A percentile compares a stretch with the other conserved stretches of the same genome.
Evolutionary conservation across 2,888 invertebrate species (phyloP).

Genomic region (Carterocephalus palaemon): DNA sequence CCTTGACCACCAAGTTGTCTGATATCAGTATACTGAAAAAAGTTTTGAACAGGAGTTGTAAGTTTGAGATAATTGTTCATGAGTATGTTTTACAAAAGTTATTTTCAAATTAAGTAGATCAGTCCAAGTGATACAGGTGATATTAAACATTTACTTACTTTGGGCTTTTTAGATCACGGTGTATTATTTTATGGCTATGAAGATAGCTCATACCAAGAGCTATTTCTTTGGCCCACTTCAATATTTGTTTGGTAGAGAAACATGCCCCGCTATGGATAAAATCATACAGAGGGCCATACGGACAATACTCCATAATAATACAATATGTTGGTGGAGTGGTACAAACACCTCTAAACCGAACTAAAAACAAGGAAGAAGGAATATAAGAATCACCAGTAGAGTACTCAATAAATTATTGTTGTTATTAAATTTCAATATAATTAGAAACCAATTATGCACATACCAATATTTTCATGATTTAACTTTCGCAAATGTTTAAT

Average conservation of each 20-base stretch:
- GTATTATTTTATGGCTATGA: conserved; percentile 97
- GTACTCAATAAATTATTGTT: too few relatives aligned
- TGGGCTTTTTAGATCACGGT: conserved; percentile 98
- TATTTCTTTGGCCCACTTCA: conserved; percentile 97
- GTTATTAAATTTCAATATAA: too few relatives aligned
- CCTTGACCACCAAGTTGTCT: conserved; percentile 90
- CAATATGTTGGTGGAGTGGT: conserved; percentile 94
- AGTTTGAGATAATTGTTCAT: too few relatives aligned
- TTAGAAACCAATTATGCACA: conserved; percentile 25
- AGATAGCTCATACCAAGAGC: conserved; percentile 98
- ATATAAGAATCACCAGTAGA: too few relatives aligned
- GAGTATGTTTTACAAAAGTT: too few relatives aligned
- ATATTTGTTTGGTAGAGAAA: conserved; percentile 90
- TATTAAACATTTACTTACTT: conserved; percentile 84
- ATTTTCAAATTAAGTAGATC: background rate
- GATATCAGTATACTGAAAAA: conserved; percentile 88
- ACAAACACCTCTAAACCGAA: conserved; percentile 92
- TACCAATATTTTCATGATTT: conserved; percentile 93
- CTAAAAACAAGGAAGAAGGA: conserved; percentile 37
- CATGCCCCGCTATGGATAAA: conserved; percentile 90
- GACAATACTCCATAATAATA: conserved; percentile 99
- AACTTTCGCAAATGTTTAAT: conserved; percentile 94
- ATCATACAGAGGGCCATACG: conserved; percentile 95
- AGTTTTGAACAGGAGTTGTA: too few relatives aligned
- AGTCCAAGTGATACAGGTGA: background rate